Evolutionary conservation across 2,113 vertebrate species (phyloP), one percentile per base, ranked within the genome.

Genomic region (Carassius carassius): DNA sequence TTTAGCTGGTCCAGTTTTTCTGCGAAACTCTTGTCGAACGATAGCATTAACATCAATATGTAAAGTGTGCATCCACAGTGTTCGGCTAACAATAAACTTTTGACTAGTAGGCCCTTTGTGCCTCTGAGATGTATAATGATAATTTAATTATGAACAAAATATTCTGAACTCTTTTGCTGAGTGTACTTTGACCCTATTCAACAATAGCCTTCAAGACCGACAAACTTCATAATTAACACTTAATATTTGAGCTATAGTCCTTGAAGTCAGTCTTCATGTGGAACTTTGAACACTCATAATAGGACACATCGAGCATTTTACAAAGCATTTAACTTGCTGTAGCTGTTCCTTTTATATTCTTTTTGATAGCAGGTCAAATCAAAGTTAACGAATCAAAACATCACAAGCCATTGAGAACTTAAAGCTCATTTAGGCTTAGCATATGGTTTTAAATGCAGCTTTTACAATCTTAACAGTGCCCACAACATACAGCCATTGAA

Each of bases 211-310:
- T n/a, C n/a, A n/a, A n/a, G n/a, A n/a, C n/a, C n/a, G n/a, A n/a
- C n/a, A n/a, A n/a, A n/a, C n/a, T n/a, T n/a, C n/a, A n/a, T n/a
- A n/a, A n/a, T n/a, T n/a, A n/a, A n/a, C n/a, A n/a, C n/a, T n/a
- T n/a, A n/a, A 65, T 44, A 29, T 25, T 62, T 76, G 25, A 56
- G 74, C 23, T 6, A 54, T 11, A 13, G 7, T 2, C 37, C 3
- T 41, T 78, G 11, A 19, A n/a, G 75, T 78, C 12, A 2, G 10
- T 56, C 47, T 49, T 49, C 47, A 49, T n/a, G 49, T 77, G 29
- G 51, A 81, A 80, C 78, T 80, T 78, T 78, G 49, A 56, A 54
- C 47, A 29, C n/a, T 74, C 8, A 41, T 16, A 41, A 44, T 16
- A 79, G 77, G 35, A 79, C 58, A 63, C 35, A 1, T 1, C 21